Conservation (phyloP, 1,140 invertebrate species). For the Saccostrea cuccullata region DNA sequence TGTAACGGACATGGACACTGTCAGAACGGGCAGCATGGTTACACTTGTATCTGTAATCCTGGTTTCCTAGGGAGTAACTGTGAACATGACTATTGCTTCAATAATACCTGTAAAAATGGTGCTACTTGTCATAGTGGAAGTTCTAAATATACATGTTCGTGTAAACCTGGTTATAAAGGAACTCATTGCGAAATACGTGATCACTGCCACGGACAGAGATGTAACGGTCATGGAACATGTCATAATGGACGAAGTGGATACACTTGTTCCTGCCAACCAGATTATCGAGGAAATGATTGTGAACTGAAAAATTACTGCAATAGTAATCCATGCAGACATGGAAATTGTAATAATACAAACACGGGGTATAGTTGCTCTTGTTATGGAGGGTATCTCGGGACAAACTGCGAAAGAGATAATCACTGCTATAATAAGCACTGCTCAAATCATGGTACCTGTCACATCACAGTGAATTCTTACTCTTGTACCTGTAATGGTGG, state of each 20-base stretch:
- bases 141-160: slow-evolving; percentile 43
- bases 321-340: background rate
- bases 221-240: background rate
- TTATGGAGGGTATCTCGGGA: background rate
- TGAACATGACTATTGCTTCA: background rate
- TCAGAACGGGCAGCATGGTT: background rate
- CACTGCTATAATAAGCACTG: background rate
- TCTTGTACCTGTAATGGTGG: background rate
- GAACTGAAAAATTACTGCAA: background rate
- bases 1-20: slow-evolving; percentile 26
- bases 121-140: slow-evolving; percentile 40
- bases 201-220: background rate
- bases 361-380: background rate
- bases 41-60: slow-evolving; percentile 19
- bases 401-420: background rate
- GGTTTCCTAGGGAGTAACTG: slow-evolving; percentile 28
- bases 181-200: background rate
- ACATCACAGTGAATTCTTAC: background rate
- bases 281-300: background rate
- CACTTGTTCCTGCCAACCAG: background rate
- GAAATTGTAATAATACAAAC: background rate
- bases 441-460: background rate
- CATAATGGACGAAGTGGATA: background rate
- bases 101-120: slow-evolving; percentile 28
- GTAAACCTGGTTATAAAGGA: slow-evolving; percentile 26